A percentile compares a stretch with the other conserved stretches of the same genome.
phyloP scores from a whole-genome alignment of 2,797 vertebrate genomes.

The Lepilemur ruficaudatus region DNA sequence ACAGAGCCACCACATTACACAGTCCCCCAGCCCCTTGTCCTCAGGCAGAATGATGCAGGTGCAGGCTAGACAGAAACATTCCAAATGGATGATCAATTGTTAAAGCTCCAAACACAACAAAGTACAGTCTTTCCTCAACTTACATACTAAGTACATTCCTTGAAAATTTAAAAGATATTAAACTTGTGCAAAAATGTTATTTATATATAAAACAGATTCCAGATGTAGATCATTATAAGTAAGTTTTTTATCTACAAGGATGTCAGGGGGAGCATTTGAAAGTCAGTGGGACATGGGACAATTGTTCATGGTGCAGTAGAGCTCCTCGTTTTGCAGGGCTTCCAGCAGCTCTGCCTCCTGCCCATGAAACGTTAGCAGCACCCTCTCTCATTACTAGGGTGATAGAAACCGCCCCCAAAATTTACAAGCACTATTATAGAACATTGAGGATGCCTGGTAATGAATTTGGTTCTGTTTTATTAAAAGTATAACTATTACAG shows the following conservation, averaged over 20 bases:
- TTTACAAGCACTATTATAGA: background rate
- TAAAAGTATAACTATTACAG: background rate
- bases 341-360: rapidly evolving
- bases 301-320: background rate
- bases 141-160: background rate
- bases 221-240: background rate
- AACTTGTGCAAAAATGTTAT: background rate
- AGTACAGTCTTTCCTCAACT: background rate
- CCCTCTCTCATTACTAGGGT: background rate
- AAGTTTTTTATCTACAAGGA: background rate
- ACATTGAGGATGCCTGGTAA: background rate
- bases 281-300: background rate
- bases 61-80: background rate
- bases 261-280: background rate
- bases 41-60: background rate
- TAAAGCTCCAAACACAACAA: background rate
- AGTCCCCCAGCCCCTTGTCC: background rate
- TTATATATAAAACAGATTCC: background rate
- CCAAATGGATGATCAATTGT: background rate
- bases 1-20: background rate
- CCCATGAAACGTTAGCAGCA: background rate
- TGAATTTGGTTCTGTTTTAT: background rate
- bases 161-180: background rate
- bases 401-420: background rate
- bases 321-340: background rate